phyloP scores from a whole-genome alignment of 2,113 vertebrate species.

The Sula dactylatra region DNA sequence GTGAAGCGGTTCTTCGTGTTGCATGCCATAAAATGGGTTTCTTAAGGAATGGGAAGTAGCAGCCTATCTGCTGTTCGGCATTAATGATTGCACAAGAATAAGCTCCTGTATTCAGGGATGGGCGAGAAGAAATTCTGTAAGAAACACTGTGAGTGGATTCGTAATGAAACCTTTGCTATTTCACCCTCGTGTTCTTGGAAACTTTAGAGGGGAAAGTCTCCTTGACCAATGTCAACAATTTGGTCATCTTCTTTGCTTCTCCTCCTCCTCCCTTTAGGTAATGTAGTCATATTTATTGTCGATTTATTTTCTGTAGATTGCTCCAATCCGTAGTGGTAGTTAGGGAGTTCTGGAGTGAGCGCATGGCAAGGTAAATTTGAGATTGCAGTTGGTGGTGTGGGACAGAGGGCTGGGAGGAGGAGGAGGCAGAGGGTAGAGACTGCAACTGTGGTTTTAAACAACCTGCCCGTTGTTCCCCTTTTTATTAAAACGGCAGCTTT shows the following conservation, averaged over 20 bases:
- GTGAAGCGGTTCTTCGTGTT: not conserved
- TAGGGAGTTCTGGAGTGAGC: slow-evolving; percentile 42
- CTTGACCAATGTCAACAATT: slow-evolving; percentile 56
- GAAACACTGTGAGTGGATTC: slow-evolving; percentile 2
- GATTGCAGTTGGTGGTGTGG: slow-evolving; percentile 34
- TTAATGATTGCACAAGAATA: not conserved
- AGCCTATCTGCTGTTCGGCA: not conserved
- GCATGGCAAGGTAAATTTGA: slow-evolving; percentile 71
- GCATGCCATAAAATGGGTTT: not conserved
- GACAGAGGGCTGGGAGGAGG: not conserved
- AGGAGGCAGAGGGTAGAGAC: not conserved
- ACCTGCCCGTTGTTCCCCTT: slow-evolving; percentile 40
- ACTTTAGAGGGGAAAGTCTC: slow-evolving; percentile 53
- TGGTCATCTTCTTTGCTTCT: slow-evolving; percentile 14
- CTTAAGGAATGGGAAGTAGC: slow-evolving; percentile 27
- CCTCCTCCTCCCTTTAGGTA: slow-evolving; percentile 18
- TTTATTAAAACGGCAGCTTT: slow-evolving; percentile 46
- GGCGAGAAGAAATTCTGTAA: not conserved
- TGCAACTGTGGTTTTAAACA: slow-evolving; percentile 59
- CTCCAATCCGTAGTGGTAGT: slow-evolving; percentile 51
- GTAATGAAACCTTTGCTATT: slow-evolving; percentile 38
- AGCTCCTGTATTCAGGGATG: slow-evolving; percentile 1
- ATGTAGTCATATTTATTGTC: slow-evolving; percentile 44
- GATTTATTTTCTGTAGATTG: slow-evolving; percentile 57
- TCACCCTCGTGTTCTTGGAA: slow-evolving; percentile 30